Evolutionary conservation across 1,140 invertebrate genomes (phyloP), one percentile per base, ranked within the genome.

Genomic region (Plutomurus gul): DNA sequence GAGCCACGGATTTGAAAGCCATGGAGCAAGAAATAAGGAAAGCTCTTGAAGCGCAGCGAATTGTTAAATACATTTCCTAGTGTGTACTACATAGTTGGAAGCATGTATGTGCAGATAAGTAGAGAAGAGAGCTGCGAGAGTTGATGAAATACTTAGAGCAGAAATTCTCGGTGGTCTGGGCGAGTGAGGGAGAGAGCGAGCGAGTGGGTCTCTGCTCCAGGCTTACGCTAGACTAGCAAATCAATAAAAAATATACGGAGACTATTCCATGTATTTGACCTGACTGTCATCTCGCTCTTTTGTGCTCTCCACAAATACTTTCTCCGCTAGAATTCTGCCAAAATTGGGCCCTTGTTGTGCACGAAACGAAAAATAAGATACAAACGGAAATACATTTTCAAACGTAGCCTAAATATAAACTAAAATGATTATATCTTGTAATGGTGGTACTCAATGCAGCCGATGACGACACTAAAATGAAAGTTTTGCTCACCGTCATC

Each of bases 21-120:
- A 27, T 65, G 22, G 30, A 36, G 56, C 22, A 65, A 65, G 56
- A 65, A 65, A 65, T 65, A 36, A 25, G 56, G 56, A 65, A 27
- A 65, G 56, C 56, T 65, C 27, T 65, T 65, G 25, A 65, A 65
- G 56, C 56, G 56, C 56, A 65, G 18, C 56, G 56, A 65, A 65
- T 65, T 65, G 56, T 65, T 65, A 65, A 65, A 65, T 65, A 65
- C 56, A 65, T 65, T 33, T 65, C 56, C 56, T 4, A 33, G 27
- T 8, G n/a, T n/a, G n/a, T n/a, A n/a, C 56, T 30, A 33, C 30
- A 30, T 30, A 60, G 51, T 13, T 30, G 5, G 22, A 7, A 10
- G 22, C 13, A 60, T n/a, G n/a, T n/a, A n/a, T n/a, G n/a, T n/a
- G n/a, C n/a, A n/a, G n/a, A n/a, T n/a, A n/a, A n/a, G n/a, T n/a